Percentiles rank a stretch among this genome's conserved stretches.
Evolutionary conservation across 2,797 vertebrate genomes (phyloP).

Genomic region (Paratrypauchen microcephalus): DNA sequence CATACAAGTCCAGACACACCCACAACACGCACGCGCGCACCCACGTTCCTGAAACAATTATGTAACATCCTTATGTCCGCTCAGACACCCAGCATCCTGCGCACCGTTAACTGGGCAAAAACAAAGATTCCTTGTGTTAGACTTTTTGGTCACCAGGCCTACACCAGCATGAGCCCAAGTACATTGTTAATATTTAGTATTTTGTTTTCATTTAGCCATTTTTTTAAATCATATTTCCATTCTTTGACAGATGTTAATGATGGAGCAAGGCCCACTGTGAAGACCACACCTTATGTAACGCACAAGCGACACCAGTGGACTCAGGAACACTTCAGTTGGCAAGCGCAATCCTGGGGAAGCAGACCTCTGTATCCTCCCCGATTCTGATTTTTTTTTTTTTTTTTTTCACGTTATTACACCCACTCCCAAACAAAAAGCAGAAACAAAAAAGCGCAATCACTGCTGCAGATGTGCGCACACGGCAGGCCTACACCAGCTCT

Average conservation of each 20-base stretch:
- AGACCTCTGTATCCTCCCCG: no score
- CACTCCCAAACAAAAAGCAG: neutral
- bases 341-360: neutral
- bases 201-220: neutral
- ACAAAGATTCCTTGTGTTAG: neutral
- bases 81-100: constrained; percentile 1
- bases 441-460: neutral
- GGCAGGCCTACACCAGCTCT: neutral
- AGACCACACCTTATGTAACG: constrained; percentile 17
- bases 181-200: neutral
- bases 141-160: neutral
- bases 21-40: constrained; percentile 9
- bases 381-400: neutral
- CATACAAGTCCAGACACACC: constrained; percentile 10
- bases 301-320: neutral
- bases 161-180: neutral
- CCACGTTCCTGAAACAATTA: constrained; percentile 4
- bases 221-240: neutral
- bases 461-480: neutral
- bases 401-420: neutral
- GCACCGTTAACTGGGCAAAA: neutral
- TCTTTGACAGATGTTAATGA: constrained; percentile 3
- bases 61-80: constrained; percentile 3
- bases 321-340: neutral
- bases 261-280: constrained; percentile 2